A percentile compares a stretch with the other conserved stretches of the same genome.
Conservation (phyloP, 2,888 invertebrate species). For the Acronicta aceris region DNA sequence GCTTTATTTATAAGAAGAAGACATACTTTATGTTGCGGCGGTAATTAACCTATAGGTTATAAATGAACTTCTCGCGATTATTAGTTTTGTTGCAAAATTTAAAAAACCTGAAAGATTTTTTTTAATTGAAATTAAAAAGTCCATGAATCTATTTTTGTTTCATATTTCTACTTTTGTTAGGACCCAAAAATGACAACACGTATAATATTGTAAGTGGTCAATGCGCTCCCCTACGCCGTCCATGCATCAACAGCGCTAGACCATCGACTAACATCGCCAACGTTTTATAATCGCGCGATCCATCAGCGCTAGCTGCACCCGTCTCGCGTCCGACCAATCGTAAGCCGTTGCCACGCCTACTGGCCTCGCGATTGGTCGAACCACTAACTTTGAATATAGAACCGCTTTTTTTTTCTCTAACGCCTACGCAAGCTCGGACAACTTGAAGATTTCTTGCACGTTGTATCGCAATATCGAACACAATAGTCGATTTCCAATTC, state of each 20-base stretch:
- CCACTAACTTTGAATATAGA: constrained; percentile 86
- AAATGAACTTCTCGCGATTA: too few species aligned
- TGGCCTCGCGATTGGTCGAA: constrained; percentile 81
- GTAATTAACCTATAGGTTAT: background rate
- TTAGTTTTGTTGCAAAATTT: background rate
- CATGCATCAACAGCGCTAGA: constrained; percentile 50
- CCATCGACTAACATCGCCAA: constrained; percentile 65
- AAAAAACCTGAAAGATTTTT: background rate
- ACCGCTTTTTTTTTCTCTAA: constrained; percentile 87
- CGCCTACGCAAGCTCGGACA: constrained; percentile 83
- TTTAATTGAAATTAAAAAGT: too few species aligned
- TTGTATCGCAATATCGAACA: constrained; percentile 53
- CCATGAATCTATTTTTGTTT: too few species aligned
- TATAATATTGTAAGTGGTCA: background rate
- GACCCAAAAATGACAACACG: too few species aligned
- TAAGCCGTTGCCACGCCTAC: constrained; percentile 82
- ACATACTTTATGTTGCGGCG: constrained; percentile 12
- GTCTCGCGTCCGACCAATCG: constrained; percentile 75
- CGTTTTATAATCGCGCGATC: constrained; percentile 80
- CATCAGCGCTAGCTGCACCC: constrained; percentile 68
- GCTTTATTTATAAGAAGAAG: constrained; percentile 7
- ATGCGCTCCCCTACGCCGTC: constrained; percentile 6
- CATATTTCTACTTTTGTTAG: too few species aligned
- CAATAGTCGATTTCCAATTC: constrained; percentile 49
- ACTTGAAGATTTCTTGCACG: constrained; percentile 60